Conservation (phyloP, 2,797 vertebrate genomes). For the Rhynchonycteris naso region DNA sequence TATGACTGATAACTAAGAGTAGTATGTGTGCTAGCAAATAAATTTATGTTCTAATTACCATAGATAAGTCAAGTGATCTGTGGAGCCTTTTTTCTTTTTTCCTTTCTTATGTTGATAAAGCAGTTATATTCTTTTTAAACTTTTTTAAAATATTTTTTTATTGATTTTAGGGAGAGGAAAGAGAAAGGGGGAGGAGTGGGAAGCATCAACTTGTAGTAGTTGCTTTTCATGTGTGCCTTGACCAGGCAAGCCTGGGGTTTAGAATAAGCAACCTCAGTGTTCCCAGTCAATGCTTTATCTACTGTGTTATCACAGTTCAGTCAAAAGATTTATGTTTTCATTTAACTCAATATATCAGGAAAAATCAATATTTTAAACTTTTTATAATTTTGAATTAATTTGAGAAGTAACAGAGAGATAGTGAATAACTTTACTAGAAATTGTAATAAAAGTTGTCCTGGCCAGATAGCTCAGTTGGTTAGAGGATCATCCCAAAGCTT, state of each 20-base stretch:
- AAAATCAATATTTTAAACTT: slow-evolving; percentile 37
- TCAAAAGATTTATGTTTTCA: not conserved
- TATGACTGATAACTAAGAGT: not conserved
- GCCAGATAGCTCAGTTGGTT: too few species aligned
- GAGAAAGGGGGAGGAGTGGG: too few species aligned
- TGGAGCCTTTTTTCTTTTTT: not conserved
- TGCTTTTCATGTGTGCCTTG: not conserved
- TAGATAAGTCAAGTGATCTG: slow-evolving; percentile 43
- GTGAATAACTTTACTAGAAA: slow-evolving; percentile 27
- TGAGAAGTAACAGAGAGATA: not conserved
- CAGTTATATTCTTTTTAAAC: too few species aligned
- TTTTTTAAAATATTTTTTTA: not conserved
- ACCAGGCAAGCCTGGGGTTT: not conserved
- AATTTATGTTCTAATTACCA: slow-evolving; percentile 32
- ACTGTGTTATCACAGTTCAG: too few species aligned
- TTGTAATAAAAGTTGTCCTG: slow-evolving; percentile 19
- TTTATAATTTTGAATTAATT: not conserved
- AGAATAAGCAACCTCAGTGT: too few species aligned
- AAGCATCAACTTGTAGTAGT: not conserved
- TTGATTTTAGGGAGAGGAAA: not conserved
- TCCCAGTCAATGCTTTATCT: too few species aligned
- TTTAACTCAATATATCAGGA: not conserved
- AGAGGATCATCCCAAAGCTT: too few species aligned
- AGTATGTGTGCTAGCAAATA: not conserved
- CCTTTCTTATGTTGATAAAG: slow-evolving; percentile 28